Evolutionary conservation across 2,797 vertebrate species (phyloP).

Genomic region (Naso thynnoides): DNA sequence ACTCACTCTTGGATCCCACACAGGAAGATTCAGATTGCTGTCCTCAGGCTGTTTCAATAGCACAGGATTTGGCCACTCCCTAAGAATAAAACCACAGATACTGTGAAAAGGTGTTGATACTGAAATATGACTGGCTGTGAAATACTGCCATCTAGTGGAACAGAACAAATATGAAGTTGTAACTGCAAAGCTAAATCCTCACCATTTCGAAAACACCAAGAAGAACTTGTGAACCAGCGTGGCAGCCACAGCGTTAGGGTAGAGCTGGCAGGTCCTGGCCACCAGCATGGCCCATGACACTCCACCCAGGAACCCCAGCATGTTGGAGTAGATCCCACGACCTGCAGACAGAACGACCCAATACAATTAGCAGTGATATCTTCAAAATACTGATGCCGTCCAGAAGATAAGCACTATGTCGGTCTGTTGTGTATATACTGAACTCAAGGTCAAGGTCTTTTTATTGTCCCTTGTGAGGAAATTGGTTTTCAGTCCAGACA

Average conservation of each 20-base stretch:
- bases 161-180: not conserved
- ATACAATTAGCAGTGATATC: not conserved
- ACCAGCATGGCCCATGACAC: constrained; percentile 99
- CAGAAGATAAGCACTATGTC: not conserved
- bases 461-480: no score
- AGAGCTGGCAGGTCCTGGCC: constrained; percentile 98
- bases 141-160: constrained; percentile 27
- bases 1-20: constrained; percentile 97
- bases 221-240: constrained; percentile 99
- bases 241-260: constrained; percentile 98
- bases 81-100: constrained; percentile 50
- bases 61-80: constrained; percentile 99
- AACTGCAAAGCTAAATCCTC: constrained; percentile 61
- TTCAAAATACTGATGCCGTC: not conserved
- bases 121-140: no score
- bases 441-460: no score
- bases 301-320: constrained; percentile 98
- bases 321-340: constrained; percentile 99
- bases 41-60: constrained; percentile 96
- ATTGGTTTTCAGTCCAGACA: no score
- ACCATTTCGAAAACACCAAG: constrained; percentile 99
- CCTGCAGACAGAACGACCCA: constrained; percentile 82
- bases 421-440: not conserved
- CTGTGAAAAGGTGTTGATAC: no score
- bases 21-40: constrained; percentile 95